Base-by-base conservation (phyloP, 2,113 vertebrate species). In the Nycticorax nycticorax region DNA sequence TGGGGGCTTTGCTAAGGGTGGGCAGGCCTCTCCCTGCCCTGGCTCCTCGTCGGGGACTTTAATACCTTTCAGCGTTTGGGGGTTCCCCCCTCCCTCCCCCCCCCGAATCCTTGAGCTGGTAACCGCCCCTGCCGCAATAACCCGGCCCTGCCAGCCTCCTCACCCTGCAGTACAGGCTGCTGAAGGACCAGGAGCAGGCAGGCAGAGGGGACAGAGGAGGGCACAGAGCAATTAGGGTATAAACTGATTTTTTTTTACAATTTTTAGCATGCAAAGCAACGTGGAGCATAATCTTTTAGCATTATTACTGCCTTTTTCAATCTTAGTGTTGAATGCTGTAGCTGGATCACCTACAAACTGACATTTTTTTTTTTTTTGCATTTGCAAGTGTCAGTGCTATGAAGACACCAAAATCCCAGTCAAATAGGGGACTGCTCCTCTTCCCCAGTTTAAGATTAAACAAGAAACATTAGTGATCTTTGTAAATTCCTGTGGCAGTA, bases 121-220 rank as follows among this genome's bases (percentile, higher is more conserved):
- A 5, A 7, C 12, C 9, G 12, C 11, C 43, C 50, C 37, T 18
- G 32, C 43, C 1, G 35, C 23, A 4, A 3, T 10, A 3, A 30
- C 11, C 26, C 11, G 3, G 63, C 39, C 37, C 39, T 14, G 33
- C 19, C 7, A 4, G 15, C 18, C 23, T 16, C 43, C 35, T 15
- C 69, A 2, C n/a, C 17, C 27, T 5, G 5, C 22, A 11, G 8
- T 7, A 10, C 20, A 7, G 15, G n/a, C 18, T 6, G 52, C 14
- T 9, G 27, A 5, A 8, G 17, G 17, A 14, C 17, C 17, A 1
- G n/a, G 23, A 7, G 45, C 28, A 6, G 33, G 33, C 14, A 12
- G 28, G 75, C 8, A 2, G 47, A 12, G n/a, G 7, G 1, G 4
- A 14, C 23, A 7, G 52, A 8, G n/a, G 14, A 57, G 9, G 35